phyloP scores from a whole-genome alignment of 2,888 invertebrate species.

The Tiliacea citrago region DNA sequence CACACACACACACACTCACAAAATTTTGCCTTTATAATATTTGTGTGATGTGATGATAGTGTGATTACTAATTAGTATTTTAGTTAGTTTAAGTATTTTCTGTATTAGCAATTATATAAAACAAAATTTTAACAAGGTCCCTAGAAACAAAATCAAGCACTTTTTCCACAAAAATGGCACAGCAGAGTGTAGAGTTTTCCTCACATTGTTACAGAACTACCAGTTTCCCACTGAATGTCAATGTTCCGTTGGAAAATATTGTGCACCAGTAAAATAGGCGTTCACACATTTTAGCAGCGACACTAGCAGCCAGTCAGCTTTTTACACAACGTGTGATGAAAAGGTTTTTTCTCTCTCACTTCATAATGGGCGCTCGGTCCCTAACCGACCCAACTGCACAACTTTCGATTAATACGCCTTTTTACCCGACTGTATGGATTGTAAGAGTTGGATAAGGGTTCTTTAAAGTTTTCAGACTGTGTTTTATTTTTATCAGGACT shows the following conservation, averaged over 20 bases:
- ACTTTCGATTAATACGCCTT: conserved; percentile 51
- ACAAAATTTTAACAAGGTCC: neutral
- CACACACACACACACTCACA: too few species aligned
- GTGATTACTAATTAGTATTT: too few species aligned
- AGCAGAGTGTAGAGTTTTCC: conserved; percentile 8
- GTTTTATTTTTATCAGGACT: conserved; percentile 8
- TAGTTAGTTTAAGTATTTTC: neutral
- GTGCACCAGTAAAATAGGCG: conserved; percentile 51
- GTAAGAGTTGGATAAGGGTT: conserved; percentile 14
- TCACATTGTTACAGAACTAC: conserved; percentile 30
- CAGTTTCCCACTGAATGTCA: conserved; percentile 34
- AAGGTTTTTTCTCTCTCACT: conserved; percentile 38
- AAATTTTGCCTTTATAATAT: too few species aligned
- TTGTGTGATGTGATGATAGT: too few species aligned
- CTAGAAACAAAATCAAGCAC: neutral
- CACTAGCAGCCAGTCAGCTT: conserved; percentile 52
- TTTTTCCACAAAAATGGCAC: conserved; percentile 5
- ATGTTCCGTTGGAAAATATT: conserved; percentile 54
- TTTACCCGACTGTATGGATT: conserved; percentile 24
- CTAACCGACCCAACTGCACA: conserved; percentile 47
- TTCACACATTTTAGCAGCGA: conserved; percentile 53
- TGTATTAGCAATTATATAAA: neutral
- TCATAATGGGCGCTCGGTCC: conserved; percentile 44
- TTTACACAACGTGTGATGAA: conserved; percentile 56
- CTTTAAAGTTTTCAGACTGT: conserved; percentile 6